Percentiles rank a stretch among this genome's conserved stretches.
Evolutionary conservation across 2,888 invertebrate species (phyloP).

Genomic region (Hyposoter dolosus): DNA sequence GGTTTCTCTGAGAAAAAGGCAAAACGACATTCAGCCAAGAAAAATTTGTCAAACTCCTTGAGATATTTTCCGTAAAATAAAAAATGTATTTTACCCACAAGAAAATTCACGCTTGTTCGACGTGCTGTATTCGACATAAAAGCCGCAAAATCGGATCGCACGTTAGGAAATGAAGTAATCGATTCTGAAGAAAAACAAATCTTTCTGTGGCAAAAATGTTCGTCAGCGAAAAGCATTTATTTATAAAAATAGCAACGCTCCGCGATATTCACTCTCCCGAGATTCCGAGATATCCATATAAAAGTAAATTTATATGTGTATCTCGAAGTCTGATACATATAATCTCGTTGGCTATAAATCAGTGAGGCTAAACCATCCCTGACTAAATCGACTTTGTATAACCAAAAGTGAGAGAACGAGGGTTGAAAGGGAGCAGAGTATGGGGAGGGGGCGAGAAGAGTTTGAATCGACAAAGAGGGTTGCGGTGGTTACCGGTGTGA

Average conservation of each 20-base stretch:
- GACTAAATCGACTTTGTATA: constrained; percentile 83
- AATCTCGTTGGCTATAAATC: constrained; percentile 81
- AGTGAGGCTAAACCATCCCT: constrained; percentile 82
- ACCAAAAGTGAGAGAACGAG: constrained; percentile 77
- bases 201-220: background rate
- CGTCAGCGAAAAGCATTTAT: background rate
- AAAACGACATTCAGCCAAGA: background rate
- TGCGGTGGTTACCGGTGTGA: constrained; percentile 84
- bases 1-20: background rate
- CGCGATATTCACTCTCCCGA: background rate
- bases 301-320: constrained; percentile 26
- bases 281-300: background rate
- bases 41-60: background rate
- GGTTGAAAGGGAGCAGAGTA: constrained; percentile 54
- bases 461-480: constrained; percentile 70
- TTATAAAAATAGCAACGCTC: background rate
- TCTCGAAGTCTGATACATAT: constrained; percentile 61
- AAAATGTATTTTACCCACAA: background rate
- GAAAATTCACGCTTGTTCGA: background rate
- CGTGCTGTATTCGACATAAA: background rate
- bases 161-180: background rate
- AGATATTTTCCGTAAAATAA: background rate
- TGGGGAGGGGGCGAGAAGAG: constrained; percentile 47
- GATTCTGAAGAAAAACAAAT: background rate
- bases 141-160: background rate